A percentile compares a stretch with the other conserved stretches of the same genome.
These are phyloP conservation scores for Cyanoderma ruficeps DNA, from an alignment of 2,113 vertebrate species.

Conservation along the genomic window DNA sequence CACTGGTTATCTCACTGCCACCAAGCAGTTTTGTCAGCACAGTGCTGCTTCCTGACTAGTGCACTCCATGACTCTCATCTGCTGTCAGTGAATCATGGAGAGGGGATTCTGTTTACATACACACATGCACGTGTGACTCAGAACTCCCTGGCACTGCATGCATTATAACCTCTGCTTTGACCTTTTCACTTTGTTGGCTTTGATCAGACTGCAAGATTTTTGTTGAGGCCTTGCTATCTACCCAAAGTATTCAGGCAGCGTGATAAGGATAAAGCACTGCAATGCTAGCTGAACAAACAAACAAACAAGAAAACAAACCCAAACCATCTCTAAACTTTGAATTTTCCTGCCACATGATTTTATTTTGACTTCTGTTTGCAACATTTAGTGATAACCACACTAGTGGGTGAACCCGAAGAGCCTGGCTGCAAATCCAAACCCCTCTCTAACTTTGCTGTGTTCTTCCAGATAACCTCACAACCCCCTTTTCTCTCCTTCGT, in stretches of 20 bases:
- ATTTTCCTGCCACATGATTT: not conserved
- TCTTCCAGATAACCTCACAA: not conserved
- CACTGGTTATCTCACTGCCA: not conserved
- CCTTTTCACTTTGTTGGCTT: not conserved
- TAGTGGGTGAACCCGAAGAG: not conserved
- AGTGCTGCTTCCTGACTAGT: not conserved
- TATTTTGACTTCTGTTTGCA: not conserved
- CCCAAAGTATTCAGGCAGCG: accelerated
- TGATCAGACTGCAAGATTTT: not conserved
- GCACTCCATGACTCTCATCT: not conserved
- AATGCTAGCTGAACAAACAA: not conserved
- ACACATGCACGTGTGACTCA: not conserved
- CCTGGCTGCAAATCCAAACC: not conserved
- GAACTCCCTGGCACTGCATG: not conserved
- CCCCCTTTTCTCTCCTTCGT: not conserved
- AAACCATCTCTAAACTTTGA: not conserved
- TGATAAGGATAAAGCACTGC: not conserved
- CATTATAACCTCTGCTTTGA: not conserved
- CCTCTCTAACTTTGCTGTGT: not conserved
- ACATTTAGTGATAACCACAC: not conserved
- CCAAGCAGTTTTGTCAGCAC: not conserved
- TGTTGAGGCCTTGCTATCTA: not conserved
- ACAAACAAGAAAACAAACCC: not conserved
- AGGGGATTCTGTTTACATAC: not conserved
- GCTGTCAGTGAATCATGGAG: not conserved